Evolutionary conservation across 2,797 vertebrate species (phyloP).

Genomic region (Cryptoblepharus egeriae): DNA sequence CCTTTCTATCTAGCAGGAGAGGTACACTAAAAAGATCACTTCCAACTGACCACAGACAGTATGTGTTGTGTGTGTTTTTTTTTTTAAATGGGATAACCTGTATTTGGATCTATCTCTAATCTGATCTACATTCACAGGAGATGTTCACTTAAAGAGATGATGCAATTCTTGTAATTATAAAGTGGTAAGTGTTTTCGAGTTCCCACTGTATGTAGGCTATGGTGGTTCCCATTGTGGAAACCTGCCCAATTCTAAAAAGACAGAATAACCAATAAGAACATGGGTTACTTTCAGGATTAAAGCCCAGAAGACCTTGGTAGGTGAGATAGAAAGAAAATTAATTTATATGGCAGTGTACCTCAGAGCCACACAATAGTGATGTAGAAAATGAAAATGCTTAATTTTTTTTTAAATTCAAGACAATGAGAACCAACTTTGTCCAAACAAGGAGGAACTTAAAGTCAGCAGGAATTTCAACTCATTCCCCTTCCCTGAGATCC

Average conservation of each 20-base stretch:
- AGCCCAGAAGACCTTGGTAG: background rate
- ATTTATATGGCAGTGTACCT: background rate
- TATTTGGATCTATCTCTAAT: background rate
- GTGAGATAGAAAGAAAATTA: background rate
- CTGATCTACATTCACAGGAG: background rate
- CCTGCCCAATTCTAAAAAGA: background rate
- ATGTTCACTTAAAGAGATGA: background rate
- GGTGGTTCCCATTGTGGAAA: background rate
- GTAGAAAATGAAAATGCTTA: background rate
- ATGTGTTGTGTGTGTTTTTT: background rate
- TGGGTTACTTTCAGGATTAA: background rate
- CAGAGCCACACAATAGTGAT: background rate
- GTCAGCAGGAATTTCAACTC: background rate
- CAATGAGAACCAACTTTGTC: background rate
- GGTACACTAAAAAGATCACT: background rate
- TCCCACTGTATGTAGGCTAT: background rate
- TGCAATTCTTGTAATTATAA: background rate
- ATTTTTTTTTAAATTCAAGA: background rate
- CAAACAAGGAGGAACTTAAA: background rate
- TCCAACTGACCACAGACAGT: background rate
- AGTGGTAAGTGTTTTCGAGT: background rate
- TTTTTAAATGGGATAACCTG: background rate
- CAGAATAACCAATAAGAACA: fast-evolving
- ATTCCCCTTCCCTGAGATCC: no score
- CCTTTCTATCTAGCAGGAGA: background rate